A percentile compares a stretch with the other conserved stretches of the same genome.
These are phyloP conservation scores for Oxystoma pomonae DNA, from an alignment of 2,888 invertebrate species.

Conservation along the genomic window DNA sequence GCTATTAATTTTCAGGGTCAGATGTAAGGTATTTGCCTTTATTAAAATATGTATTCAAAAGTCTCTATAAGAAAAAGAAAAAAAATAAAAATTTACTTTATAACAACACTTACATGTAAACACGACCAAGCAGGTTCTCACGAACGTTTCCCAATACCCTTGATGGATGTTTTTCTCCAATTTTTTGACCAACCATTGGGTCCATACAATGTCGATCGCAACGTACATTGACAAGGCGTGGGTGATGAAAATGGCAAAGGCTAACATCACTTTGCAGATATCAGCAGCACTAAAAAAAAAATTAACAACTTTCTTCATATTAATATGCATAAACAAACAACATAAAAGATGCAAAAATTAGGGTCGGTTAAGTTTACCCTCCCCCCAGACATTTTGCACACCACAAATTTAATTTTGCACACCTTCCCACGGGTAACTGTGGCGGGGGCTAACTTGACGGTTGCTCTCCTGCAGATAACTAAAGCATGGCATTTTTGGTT, in stretches of 20 bases:
- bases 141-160: constrained; percentile 68
- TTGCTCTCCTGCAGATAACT: too few relatives aligned
- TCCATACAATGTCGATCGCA: constrained; percentile 91
- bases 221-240: constrained; percentile 95
- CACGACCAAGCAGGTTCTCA: constrained; percentile 73
- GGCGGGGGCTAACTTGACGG: too few relatives aligned
- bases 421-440: too few relatives aligned
- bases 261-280: constrained; percentile 67
- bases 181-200: constrained; percentile 61
- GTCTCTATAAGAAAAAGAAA: too few relatives aligned
- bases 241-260: constrained; percentile 82
- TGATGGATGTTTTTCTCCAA: constrained; percentile 59
- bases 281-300: constrained; percentile 59
- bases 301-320: neutral
- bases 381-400: too few relatives aligned
- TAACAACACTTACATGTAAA: constrained; percentile 72
- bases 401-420: too few relatives aligned
- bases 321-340: neutral
- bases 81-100: neutral
- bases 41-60: too few relatives aligned
- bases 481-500: too few relatives aligned
- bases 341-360: too few relatives aligned
- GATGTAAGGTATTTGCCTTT: too few relatives aligned
- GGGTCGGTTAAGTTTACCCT: too few relatives aligned
- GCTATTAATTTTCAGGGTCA: too few relatives aligned